A percentile compares a stretch with the other conserved stretches of the same genome.
Evolutionary conservation across 2,113 vertebrate genomes (phyloP).

Genomic region (Phrynosoma blainvillii): DNA sequence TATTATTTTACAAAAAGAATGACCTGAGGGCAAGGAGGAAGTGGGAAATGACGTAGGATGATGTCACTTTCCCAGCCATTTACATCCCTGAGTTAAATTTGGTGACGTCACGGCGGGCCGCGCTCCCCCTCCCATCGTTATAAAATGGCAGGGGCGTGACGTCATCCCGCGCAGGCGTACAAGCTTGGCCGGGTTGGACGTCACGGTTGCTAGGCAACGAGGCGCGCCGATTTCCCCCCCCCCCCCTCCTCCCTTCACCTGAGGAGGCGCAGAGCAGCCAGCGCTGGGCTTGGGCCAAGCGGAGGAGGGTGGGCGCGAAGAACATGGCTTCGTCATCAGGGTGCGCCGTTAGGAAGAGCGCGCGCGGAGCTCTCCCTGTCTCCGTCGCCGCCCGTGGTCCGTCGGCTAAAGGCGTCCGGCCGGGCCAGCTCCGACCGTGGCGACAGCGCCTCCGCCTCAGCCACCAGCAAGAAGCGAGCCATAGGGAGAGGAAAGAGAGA

Average conservation of each 20-base stretch:
- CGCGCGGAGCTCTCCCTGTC: conserved; percentile 9
- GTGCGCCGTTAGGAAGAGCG: conserved; percentile 89
- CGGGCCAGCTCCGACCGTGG: background rate
- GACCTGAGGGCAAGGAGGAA: background rate
- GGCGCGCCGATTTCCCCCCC: background rate
- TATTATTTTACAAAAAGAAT: no score
- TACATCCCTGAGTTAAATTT: no score
- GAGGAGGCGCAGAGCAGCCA: conserved; percentile 90
- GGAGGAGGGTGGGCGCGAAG: conserved; percentile 89
- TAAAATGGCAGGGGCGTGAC: background rate
- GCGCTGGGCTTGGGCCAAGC: conserved; percentile 75
- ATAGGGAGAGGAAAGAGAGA: background rate
- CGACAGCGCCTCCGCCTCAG: conserved; percentile 18
- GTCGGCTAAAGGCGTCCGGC: background rate
- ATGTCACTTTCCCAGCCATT: background rate
- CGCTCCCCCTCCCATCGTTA: no score
- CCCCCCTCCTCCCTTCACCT: conserved; percentile 79
- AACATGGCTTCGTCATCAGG: conserved; percentile 98
- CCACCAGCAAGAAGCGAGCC: conserved; percentile 6
- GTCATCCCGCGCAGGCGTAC: background rate
- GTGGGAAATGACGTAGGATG: background rate
- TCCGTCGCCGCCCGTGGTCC: background rate
- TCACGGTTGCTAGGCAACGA: no score
- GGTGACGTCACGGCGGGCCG: background rate
- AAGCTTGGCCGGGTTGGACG: no score